Percentiles rank a stretch among this genome's conserved stretches.
phyloP scores from a whole-genome alignment of 2,797 vertebrate species.

The Tadarida brasiliensis region DNA sequence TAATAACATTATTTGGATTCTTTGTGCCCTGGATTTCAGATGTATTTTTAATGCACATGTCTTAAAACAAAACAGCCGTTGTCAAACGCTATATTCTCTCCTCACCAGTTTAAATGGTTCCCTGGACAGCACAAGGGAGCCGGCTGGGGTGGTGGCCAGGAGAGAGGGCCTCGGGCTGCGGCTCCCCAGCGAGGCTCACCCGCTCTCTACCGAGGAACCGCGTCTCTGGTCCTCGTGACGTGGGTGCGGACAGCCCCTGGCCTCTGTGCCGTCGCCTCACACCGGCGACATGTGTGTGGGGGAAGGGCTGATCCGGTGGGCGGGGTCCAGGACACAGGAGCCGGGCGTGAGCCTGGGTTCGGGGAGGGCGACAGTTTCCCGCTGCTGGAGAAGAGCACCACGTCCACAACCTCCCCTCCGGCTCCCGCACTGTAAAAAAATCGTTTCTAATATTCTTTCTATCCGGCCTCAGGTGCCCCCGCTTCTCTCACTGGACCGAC shows the following conservation, averaged over 20 bases:
- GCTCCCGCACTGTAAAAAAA: neutral
- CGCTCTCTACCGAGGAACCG: conserved; percentile 68
- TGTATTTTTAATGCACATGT: conserved; percentile 87
- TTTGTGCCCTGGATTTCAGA: conserved; percentile 81
- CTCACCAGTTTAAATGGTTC: conserved; percentile 71
- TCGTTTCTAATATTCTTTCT: neutral
- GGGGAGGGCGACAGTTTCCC: neutral
- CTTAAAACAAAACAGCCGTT: conserved; percentile 85
- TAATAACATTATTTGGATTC: conserved; percentile 83
- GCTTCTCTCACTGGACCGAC: neutral
- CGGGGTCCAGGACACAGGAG: neutral
- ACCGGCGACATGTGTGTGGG: accelerated
- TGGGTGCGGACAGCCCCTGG: conserved; percentile 51
- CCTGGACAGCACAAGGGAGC: conserved; percentile 70
- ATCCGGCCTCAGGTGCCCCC: neutral
- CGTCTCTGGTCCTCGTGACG: conserved; percentile 64
- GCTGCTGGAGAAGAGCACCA: neutral
- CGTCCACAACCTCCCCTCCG: neutral
- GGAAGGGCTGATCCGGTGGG: neutral
- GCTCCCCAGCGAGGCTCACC: conserved; percentile 71
- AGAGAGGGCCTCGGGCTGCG: conserved; percentile 56
- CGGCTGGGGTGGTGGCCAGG: conserved; percentile 71
- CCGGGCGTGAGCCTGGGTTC: neutral
- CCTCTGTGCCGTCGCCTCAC: neutral
- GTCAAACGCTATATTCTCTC: conserved; percentile 71